Evolutionary conservation across 1,140 invertebrate species (phyloP).

Genomic region (Sinella curviseta): DNA sequence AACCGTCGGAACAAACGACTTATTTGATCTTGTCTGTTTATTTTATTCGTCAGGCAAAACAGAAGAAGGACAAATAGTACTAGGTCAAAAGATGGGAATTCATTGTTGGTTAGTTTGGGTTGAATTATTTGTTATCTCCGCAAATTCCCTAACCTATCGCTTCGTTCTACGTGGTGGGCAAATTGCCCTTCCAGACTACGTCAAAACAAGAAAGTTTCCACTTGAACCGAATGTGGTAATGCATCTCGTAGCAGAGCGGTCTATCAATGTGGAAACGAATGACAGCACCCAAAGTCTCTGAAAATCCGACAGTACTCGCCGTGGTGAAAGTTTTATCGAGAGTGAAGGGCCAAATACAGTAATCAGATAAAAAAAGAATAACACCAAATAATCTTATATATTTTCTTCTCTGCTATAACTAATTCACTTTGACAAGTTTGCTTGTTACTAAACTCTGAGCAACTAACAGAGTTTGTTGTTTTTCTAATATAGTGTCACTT

Average conservation of each 20-base stretch:
- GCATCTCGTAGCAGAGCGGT: conserved; percentile 6
- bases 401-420: not conserved
- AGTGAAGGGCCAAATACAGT: not conserved
- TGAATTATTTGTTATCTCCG: too few species aligned
- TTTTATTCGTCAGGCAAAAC: too few species aligned
- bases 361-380: not conserved
- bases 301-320: not conserved
- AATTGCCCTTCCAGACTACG: not conserved
- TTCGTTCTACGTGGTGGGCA: not conserved
- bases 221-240: conserved; percentile 9
- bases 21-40: too few species aligned
- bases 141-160: too few species aligned
- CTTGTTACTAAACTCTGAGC: not conserved
- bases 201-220: not conserved
- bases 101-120: too few species aligned
- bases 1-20: too few species aligned
- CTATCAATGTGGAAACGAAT: not conserved
- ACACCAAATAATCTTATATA: not conserved
- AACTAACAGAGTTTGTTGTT: not conserved
- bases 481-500: too few species aligned
- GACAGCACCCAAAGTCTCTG: not conserved
- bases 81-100: too few species aligned
- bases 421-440: not conserved
- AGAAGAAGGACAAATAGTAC: too few species aligned
- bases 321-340: not conserved